phyloP scores from a whole-genome alignment of 1,140 invertebrate species.

The Drosophila oshimai region DNA sequence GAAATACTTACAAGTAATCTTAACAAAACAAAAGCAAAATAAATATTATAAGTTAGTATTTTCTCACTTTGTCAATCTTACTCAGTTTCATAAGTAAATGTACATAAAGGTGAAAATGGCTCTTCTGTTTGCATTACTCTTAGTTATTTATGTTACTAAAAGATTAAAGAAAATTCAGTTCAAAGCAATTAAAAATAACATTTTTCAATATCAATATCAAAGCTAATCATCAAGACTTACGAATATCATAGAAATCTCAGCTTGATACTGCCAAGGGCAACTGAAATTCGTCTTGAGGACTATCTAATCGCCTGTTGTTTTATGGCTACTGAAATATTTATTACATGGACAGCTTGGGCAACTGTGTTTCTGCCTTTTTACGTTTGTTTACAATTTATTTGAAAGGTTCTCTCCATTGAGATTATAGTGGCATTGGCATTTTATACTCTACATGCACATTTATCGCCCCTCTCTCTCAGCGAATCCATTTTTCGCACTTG shows the following conservation, averaged over 20 bases:
- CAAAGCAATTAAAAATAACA: neutral
- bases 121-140: too few relatives aligned
- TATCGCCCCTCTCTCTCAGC: conserved; percentile 34
- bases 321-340: conserved; percentile 43
- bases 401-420: conserved; percentile 45
- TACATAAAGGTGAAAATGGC: too few relatives aligned
- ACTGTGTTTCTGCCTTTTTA: neutral
- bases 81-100: too few relatives aligned
- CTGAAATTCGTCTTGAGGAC: neutral
- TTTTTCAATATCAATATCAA: neutral
- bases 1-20: too few relatives aligned
- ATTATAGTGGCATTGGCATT: conserved; percentile 42
- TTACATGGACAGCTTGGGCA: conserved; percentile 24
- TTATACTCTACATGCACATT: conserved; percentile 16
- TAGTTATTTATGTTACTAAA: too few relatives aligned
- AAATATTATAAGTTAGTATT: too few relatives aligned
- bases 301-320: conserved; percentile 18
- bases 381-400: conserved; percentile 49
- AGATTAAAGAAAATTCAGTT: too few relatives aligned
- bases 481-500: conserved; percentile 54
- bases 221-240: neutral
- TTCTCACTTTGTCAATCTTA: too few relatives aligned
- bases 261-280: conserved; percentile 23
- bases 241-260: conserved; percentile 1
- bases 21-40: too few relatives aligned